A percentile compares a stretch with the other conserved stretches of the same genome.
Evolutionary conservation across 35 echinoderm and acorn worm species (phyloP).

Genomic region (Heliocidaris erythrogramma): DNA sequence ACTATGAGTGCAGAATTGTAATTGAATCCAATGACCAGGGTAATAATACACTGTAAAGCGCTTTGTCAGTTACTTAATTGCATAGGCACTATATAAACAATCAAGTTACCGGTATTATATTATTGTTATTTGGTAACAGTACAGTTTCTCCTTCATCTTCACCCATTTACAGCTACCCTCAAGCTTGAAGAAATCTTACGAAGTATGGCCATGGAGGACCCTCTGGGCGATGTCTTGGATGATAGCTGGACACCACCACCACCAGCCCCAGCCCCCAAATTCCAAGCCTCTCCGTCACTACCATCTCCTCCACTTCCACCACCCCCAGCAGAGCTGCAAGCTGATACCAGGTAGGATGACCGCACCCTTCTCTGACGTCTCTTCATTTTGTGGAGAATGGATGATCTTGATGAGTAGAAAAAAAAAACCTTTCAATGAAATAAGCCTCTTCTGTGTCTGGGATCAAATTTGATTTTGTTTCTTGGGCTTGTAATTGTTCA

Average conservation of each 20-base stretch:
- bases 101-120: too few species aligned
- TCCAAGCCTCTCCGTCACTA: neutral
- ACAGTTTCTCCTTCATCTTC: neutral
- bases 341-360: neutral
- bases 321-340: neutral
- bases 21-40: too few species aligned
- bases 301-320: neutral
- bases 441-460: too few species aligned
- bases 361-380: neutral
- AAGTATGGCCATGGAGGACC: conserved; percentile 61
- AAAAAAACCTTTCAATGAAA: neutral
- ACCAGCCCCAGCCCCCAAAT: neutral
- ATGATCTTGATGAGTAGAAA: neutral
- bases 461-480: too few species aligned
- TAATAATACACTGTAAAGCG: too few species aligned
- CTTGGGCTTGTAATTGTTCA: too few species aligned
- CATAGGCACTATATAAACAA: too few species aligned
- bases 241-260: neutral
- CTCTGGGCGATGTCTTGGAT: conserved; percentile 28
- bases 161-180: conserved; percentile 41
- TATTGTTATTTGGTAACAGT: too few species aligned
- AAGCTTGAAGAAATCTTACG: conserved; percentile 53
- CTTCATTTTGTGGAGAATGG: neutral
- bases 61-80: too few species aligned
- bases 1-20: too few species aligned